A percentile compares a stretch with the other conserved stretches of the same genome.
Conservation (phyloP, 2,797 vertebrate species). For the Micromesistius poutassou region DNA sequence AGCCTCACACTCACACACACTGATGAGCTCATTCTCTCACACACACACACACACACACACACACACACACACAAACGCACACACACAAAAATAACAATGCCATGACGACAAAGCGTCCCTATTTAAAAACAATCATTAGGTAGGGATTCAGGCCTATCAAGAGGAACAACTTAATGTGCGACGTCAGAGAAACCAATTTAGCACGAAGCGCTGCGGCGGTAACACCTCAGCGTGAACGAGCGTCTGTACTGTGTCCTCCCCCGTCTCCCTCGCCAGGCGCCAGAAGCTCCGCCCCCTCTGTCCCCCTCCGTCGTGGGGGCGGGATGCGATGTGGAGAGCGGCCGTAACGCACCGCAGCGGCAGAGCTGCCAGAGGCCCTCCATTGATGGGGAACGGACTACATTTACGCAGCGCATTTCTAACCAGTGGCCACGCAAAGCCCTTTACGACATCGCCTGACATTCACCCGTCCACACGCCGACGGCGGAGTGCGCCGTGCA, state of each 20-base stretch:
- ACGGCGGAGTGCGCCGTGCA: too few species aligned
- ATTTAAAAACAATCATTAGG: constrained; percentile 39
- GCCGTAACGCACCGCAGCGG: constrained; percentile 25
- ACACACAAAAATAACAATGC: neutral
- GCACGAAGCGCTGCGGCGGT: neutral
- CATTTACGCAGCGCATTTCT: too few species aligned
- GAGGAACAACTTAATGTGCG: neutral
- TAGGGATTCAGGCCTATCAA: constrained; percentile 27
- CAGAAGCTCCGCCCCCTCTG: neutral
- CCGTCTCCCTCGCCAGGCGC: neutral
- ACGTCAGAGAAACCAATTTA: constrained; percentile 26
- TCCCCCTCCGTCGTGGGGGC: neutral
- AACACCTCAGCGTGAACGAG: constrained; percentile 10
- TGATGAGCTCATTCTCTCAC: too few species aligned
- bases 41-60: neutral
- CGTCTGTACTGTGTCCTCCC: constrained; percentile 15
- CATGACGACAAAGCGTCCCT: constrained; percentile 25
- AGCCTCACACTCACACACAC: too few species aligned
- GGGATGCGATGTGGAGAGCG: neutral
- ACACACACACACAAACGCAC: too few species aligned
- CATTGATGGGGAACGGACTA: constrained; percentile 59
- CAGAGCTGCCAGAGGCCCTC: constrained; percentile 59
- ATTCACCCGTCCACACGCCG: too few species aligned
- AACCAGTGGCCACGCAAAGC: too few species aligned
- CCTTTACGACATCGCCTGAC: too few species aligned